A percentile compares a stretch with the other conserved stretches of the same genome.
phyloP scores from a whole-genome alignment of 1,140 invertebrate genomes.

The Solenopsis invicta region DNA sequence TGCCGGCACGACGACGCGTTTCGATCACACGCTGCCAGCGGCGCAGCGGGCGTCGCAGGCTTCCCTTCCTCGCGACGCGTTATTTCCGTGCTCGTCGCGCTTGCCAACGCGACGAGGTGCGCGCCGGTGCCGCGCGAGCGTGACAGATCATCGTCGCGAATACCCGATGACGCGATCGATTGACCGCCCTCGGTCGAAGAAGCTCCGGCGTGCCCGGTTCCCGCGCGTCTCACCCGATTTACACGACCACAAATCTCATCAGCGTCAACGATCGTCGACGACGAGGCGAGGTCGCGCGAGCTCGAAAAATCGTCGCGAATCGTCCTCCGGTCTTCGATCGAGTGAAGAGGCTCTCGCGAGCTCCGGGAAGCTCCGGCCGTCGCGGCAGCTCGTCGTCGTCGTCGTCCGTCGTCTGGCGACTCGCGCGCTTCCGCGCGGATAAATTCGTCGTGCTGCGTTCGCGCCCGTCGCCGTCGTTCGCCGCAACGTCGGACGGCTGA shows the following conservation, averaged over 20 bases:
- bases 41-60: background rate
- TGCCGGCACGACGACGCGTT: conserved; percentile 31
- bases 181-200: background rate
- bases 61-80: conserved; percentile 56
- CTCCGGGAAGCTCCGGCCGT: conserved; percentile 22
- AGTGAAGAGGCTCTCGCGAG: too few species aligned
- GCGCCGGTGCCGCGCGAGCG: conserved; percentile 33
- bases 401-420: background rate
- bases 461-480: too few species aligned
- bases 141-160: conserved; percentile 61
- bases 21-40: conserved; percentile 25
- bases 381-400: background rate
- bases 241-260: background rate
- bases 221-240: background rate
- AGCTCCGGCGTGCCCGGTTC: background rate
- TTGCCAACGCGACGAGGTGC: conserved; percentile 51
- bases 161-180: conserved; percentile 57
- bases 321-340: background rate
- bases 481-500: conserved; percentile 22
- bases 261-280: background rate
- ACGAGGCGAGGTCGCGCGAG: background rate
- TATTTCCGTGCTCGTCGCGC: conserved; percentile 56
- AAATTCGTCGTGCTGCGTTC: conserved; percentile 9
- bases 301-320: conserved; percentile 9
- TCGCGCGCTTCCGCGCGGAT: conserved; percentile 27